Percentiles rank a stretch among this genome's conserved stretches.
phyloP scores from a whole-genome alignment of 2,113 vertebrate species.

The Apaloderma vittatum region DNA sequence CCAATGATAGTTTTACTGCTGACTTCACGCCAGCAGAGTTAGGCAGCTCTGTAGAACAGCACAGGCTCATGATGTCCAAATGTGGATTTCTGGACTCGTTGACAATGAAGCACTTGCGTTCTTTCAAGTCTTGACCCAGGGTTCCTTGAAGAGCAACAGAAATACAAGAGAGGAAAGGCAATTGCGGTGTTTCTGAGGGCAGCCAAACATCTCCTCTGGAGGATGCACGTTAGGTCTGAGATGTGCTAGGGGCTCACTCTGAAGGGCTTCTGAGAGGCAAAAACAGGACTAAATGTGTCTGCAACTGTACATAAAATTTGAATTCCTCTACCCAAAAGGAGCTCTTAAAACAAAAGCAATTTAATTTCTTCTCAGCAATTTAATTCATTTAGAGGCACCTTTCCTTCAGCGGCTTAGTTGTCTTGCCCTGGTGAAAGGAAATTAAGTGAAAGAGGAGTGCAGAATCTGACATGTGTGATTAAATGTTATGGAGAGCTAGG shows the following conservation, averaged over 20 bases:
- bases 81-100: slow-evolving; percentile 8
- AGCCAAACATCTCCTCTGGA: not conserved
- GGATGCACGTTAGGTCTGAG: not conserved
- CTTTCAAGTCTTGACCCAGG: not conserved
- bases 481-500: not conserved
- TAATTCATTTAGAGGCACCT: not conserved
- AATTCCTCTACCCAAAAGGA: not conserved
- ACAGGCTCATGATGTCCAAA: not conserved
- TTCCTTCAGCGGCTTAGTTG: not conserved
- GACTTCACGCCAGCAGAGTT: not conserved
- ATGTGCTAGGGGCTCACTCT: not conserved
- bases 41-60: not conserved
- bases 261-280: not conserved
- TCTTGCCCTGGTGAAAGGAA: not conserved
- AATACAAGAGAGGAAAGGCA: not conserved
- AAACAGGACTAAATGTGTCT: not conserved
- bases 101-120: not conserved
- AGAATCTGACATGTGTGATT: not conserved
- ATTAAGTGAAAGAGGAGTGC: not conserved
- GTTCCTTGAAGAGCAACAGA: not conserved
- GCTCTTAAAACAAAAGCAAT: not conserved
- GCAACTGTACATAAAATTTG: not conserved
- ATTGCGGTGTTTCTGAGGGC: not conserved
- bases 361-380: not conserved
- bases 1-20: slow-evolving; percentile 26